A percentile compares a stretch with the other conserved stretches of the same genome.
These are phyloP conservation scores for Babyrousa celebensis DNA, from an alignment of 2,797 vertebrate species.

Conservation along the genomic window DNA sequence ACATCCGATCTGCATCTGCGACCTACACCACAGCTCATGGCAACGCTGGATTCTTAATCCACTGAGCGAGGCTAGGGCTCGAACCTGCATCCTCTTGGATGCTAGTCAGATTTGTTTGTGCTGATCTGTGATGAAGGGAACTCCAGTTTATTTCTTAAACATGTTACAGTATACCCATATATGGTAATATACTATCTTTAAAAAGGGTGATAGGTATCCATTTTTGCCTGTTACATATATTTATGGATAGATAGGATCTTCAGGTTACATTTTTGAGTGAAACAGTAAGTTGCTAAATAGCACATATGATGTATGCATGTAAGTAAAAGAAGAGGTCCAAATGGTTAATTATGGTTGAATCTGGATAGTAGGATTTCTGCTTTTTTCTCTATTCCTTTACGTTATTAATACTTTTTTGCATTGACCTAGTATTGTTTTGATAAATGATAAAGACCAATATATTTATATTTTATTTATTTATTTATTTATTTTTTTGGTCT, in stretches of 20 bases:
- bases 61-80: no score
- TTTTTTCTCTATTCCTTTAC: background rate
- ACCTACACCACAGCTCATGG: no score
- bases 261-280: background rate
- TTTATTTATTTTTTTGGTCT: no score
- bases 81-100: no score
- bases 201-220: background rate
- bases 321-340: background rate
- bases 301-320: background rate
- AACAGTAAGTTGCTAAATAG: background rate
- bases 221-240: background rate
- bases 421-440: background rate
- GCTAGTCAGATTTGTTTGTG: no score
- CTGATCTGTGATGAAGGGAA: no score
- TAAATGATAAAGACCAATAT: slow-evolving; percentile 22
- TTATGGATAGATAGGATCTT: background rate
- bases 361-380: background rate
- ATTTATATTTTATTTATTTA: background rate
- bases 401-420: background rate
- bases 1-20: no score
- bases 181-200: background rate
- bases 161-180: background rate
- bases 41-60: no score
- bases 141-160: background rate
- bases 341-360: background rate